Evolutionary conservation across 2,797 vertebrate genomes (phyloP).

Genomic region (Muscicapa comitata): DNA sequence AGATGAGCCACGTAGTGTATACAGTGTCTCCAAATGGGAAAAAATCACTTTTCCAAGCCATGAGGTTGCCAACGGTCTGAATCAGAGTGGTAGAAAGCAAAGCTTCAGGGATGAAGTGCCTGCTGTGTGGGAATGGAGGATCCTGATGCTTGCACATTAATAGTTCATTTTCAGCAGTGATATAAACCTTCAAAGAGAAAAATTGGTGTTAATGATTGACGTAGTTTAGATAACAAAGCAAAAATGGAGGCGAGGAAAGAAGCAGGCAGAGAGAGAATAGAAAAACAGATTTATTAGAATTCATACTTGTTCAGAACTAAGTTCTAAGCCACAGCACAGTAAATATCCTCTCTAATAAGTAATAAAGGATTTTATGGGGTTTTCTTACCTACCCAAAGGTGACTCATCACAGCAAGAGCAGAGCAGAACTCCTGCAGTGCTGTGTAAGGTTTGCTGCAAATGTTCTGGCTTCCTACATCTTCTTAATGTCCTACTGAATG

Average conservation of each 20-base stretch:
- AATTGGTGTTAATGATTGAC: background rate
- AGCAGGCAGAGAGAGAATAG: background rate
- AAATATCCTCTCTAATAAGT: constrained; percentile 9
- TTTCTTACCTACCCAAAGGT: background rate
- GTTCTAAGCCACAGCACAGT: background rate
- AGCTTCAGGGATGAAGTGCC: background rate
- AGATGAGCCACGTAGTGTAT: background rate
- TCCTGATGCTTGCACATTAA: background rate
- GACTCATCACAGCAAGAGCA: background rate
- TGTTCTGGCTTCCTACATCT: background rate
- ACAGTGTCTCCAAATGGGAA: background rate
- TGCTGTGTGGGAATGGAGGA: background rate
- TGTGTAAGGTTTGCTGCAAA: background rate
- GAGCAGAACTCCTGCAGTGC: background rate
- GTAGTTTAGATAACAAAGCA: background rate
- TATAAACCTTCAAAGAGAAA: background rate
- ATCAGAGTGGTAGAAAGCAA: background rate
- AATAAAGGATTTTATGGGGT: constrained; percentile 1
- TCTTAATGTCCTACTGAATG: background rate
- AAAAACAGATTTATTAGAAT: background rate
- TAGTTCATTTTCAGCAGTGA: constrained; percentile 2
- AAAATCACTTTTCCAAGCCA: constrained; percentile 16
- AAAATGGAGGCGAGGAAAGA: background rate
- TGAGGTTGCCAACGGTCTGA: background rate
- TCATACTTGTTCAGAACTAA: background rate